Base-by-base conservation (phyloP, 2,888 invertebrate genomes). In the Rhopalosiphum nymphaeae region DNA sequence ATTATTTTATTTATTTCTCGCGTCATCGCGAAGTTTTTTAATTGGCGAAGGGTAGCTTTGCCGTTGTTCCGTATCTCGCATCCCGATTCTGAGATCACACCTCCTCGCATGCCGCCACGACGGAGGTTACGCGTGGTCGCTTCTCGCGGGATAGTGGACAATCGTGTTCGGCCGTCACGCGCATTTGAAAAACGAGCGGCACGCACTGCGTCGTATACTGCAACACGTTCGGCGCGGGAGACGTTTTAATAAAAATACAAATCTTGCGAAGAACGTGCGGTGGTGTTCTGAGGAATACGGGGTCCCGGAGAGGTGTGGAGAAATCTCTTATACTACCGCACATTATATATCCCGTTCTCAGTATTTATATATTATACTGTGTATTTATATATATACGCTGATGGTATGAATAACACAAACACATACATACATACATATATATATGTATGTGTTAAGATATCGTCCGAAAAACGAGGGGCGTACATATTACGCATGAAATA, bases 151-250 rank as follows among this genome's bases (percentile, higher is more conserved):
- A 84, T 53, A 53, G 89, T 89, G 89, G 84, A 89, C 89, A 89
- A 89, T 89, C 93, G 89, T 84, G 89, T 84, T 57, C 93, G 84
- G 36, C 89, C 89, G 93, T 93, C 93, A 93, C 93, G 93, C 84
- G 49, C 42, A 46, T 88, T 89, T 93, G 78, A 93, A 93, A 78
- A 93, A 93, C 61, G 92, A 67, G 89, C 61, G 87, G n/a, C 44
- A 84, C 89, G 53, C 53, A 56, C 89, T n/a, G 25, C 78, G 2
- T 2, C 44, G n/a, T 42, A 86, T 29, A 42, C 53, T 16, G 53
- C 53, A 57, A 93, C 78, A 93, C 93, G 93, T 88, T 57, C 44
- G 26, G 61, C 0, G 46, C 67, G 67, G 44, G 84, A 93, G 89
- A 93, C 93, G 89, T 93, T 93, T 93, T 57, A 89, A 93, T 93